Evolutionary conservation across 2,888 invertebrate genomes (phyloP), one percentile per base, ranked within the genome.

Genomic region (Orgyia antiqua): DNA sequence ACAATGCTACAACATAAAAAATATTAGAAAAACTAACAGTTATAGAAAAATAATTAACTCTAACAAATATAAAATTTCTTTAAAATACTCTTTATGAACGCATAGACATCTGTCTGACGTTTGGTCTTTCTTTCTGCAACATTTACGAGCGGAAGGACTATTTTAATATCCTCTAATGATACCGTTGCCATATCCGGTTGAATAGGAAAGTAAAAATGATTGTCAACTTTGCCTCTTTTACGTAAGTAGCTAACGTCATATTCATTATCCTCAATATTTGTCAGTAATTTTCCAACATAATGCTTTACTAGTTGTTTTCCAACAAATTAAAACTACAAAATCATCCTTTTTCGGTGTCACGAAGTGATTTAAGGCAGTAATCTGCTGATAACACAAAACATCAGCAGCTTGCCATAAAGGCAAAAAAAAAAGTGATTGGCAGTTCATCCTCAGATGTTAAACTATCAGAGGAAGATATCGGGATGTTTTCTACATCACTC

Each of bases 211-310:
- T 40, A 31, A 23, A 40, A 36, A 26, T 24, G 11, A 33, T 40
- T 31, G 28, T 40, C 40, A 25, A 36, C 31, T 36, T 36, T 40
- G 4, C 18, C 33, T 33, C 33, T 39, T 30, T 19, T 28, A 28
- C 31, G 34, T 27, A 39, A 31, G 13, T 39, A 39, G 13, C 39
- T 34, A 15, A 39, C 31, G 20, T 36, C 36, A 31, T 34, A 36
- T 33, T 33, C 25, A 33, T 40, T 28, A 26, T 34, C 18, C 10
- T 38, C 38, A 33, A 31, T 33, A 24, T 38, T 13, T 28, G 38
- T 35, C 12, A 35, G 21, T 32, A 35, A 39, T 39, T 35, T 32
- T 32, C 29, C 39, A 29, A 39, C 32, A 35, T 31, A 35, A 30
- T 35, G 35, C 27, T 35, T 39, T 4, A 39, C 27, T n/a, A n/a